Evolutionary conservation across 2,113 vertebrate species (phyloP).

Genomic region (Sapajus apella): DNA sequence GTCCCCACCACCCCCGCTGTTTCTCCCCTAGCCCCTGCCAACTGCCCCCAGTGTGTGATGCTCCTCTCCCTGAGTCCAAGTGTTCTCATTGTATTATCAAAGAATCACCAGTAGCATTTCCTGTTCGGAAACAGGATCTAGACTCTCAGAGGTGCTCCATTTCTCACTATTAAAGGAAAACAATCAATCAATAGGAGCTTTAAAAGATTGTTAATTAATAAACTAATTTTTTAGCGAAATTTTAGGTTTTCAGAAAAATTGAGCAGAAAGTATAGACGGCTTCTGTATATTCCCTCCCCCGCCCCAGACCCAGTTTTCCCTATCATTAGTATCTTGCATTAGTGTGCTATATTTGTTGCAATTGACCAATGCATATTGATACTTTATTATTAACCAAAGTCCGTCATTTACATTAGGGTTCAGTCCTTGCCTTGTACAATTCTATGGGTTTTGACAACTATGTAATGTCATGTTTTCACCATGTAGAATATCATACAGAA

Average conservation of each 20-base stretch:
- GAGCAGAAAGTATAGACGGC: neutral
- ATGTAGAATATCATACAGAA: neutral
- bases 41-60: no score
- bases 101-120: slow-evolving; percentile 41
- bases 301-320: neutral
- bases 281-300: no score
- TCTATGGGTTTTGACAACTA: neutral
- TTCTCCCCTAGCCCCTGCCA: no score
- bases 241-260: slow-evolving; percentile 10
- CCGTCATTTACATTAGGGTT: neutral
- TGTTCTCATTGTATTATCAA: neutral
- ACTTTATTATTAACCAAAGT: neutral
- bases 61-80: no score
- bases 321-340: neutral
- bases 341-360: neutral
- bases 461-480: neutral
- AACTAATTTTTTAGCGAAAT: neutral
- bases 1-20: no score
- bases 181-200: neutral
- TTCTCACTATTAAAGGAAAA: neutral
- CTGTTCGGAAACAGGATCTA: slow-evolving; percentile 1
- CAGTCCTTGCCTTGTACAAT: neutral
- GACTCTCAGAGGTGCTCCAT: neutral
- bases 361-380: neutral
- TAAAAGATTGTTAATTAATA: neutral